Conservation (phyloP, 2,888 invertebrate genomes). For the Chaetogeoica ovagalla region DNA sequence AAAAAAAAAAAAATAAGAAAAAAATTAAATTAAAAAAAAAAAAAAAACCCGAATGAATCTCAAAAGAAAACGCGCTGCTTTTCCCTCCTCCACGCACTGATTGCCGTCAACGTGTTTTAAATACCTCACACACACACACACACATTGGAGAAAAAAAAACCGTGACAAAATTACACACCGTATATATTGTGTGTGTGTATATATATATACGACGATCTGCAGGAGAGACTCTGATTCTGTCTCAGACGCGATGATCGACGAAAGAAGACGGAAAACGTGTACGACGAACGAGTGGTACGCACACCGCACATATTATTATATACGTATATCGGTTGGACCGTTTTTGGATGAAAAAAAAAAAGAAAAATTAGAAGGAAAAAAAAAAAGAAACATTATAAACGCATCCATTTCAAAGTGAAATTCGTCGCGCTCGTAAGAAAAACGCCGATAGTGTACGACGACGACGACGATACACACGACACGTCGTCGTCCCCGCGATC, state of each 20-base stretch:
- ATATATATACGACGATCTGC: no score
- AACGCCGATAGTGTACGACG: conserved; percentile 35
- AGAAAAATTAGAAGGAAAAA: not conserved
- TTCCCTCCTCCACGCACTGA: conserved; percentile 46
- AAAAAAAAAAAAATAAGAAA: not conserved
- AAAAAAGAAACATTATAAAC: conserved; percentile 2
- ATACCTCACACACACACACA: conserved; percentile 27
- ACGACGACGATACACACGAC: not conserved
- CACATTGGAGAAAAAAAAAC: conserved; percentile 18
- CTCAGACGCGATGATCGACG: conserved; percentile 18
- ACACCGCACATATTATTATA: not conserved
- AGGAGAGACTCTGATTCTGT: no score
- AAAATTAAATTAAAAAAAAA: no score
- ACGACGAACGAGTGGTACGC: not conserved
- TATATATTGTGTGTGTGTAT: not conserved
- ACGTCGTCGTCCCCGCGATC: not conserved
- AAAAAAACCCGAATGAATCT: conserved; percentile 1
- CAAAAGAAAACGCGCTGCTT: conserved; percentile 30
- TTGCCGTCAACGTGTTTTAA: conserved; percentile 51
- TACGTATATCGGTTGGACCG: not conserved
- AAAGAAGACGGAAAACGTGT: conserved; percentile 11
- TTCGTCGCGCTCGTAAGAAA: conserved; percentile 42
- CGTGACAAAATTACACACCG: conserved; percentile 49
- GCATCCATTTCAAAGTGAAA: conserved; percentile 22
- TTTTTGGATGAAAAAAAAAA: no score